Percentiles rank a stretch among this genome's conserved stretches.
These are phyloP conservation scores for Orchesella flavescens DNA, from an alignment of 2,888 invertebrate species.

Conservation along the genomic window DNA sequence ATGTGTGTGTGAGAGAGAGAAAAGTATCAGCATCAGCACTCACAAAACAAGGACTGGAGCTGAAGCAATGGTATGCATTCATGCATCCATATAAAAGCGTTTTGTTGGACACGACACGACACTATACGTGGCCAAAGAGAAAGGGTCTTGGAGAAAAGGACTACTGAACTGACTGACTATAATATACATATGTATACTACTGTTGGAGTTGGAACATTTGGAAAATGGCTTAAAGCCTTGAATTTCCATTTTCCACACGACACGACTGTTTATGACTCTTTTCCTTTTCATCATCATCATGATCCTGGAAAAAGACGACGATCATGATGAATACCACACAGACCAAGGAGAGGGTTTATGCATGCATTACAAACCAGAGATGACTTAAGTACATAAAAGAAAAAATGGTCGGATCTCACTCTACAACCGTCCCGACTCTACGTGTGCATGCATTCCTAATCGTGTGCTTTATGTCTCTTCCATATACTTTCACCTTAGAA, in stretches of 20 bases:
- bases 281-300: constrained; percentile 1
- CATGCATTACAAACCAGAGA: background rate
- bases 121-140: background rate
- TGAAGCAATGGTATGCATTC: constrained; percentile 15
- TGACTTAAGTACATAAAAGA: background rate
- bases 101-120: constrained; percentile 23
- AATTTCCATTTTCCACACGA: constrained; percentile 27
- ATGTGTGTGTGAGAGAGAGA: constrained; percentile 7
- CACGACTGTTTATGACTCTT: background rate
- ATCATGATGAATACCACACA: no score
- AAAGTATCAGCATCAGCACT: background rate
- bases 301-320: background rate
- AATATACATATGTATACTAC: no score
- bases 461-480: background rate
- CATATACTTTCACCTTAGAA: constrained; percentile 1
- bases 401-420: background rate
- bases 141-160: no score
- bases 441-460: constrained; percentile 8
- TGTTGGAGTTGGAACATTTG: background rate
- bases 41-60: no score
- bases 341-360: constrained; percentile 8
- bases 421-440: no score
- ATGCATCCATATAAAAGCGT: constrained; percentile 8
- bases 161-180: no score
- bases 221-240: constrained; percentile 19